Evolutionary conservation across 2,113 vertebrate genomes (phyloP), one percentile per base, ranked within the genome.

Genomic region (Scatophagus argus): DNA sequence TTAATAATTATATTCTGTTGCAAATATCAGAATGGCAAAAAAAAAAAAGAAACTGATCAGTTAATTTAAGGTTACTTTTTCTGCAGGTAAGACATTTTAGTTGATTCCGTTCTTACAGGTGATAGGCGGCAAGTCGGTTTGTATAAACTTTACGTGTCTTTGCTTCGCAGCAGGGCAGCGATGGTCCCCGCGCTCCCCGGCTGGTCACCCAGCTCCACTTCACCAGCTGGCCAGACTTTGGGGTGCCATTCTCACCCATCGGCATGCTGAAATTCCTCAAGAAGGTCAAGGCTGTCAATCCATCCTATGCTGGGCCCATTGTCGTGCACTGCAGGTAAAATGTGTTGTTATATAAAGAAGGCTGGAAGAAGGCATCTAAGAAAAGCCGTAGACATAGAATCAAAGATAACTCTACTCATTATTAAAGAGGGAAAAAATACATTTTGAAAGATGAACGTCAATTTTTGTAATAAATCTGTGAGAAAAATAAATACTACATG

Each of bases 191-290:
- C 84, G 94, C 95, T 1, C 96, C 97, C 0, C 90, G 97, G 31
- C 93, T 97, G 0, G 94, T 99, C 58, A 99, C 96, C 0, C 98
- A 99, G 93, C 96, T 99, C 31, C 98, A 99, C 92, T 99, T 99
- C 82, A 99, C 98, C 92, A 98, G 98, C 95, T 99, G 98, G 98
- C 98, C 98, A 0, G 98, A 99, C 92, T 99, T 99, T 0, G 98
- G 98, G 34, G 98, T 99, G 90, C 98, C 98, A 3, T 99, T 99
- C 93, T 96, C 98, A 1, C 98, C 98, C 52, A 99, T 99, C 0
- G 98, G 98, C 74, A 99, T 99, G 98, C 95, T 99, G 71, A 99
- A 99, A 90, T 99, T 99, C 93, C 95, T 99, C 75, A 99, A 98
- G 88, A 99, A 99, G 84, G 98, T 99, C 87, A 98, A 96, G 88